These are phyloP conservation scores for Cosmia trapezina DNA, from an alignment of 2,888 invertebrate species.

Conservation along the genomic window DNA sequence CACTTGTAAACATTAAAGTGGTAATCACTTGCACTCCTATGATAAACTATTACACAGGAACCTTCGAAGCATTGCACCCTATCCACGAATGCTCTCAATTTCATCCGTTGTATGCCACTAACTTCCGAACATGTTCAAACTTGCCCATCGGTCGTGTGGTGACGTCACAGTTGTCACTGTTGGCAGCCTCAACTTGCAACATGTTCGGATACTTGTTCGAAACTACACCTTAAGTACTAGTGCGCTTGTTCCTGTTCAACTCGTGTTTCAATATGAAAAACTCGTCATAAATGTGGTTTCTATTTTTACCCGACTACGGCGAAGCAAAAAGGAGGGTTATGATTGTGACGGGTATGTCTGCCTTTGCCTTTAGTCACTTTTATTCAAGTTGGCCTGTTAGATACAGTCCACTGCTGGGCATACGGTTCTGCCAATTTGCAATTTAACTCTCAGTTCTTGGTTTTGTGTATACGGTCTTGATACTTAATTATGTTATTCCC, in stretches of 20 bases:
- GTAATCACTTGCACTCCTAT: background rate
- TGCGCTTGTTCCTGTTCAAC: background rate
- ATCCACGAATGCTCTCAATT: slow-evolving; percentile 1
- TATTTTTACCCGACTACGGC: too few relatives aligned
- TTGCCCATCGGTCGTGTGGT: background rate
- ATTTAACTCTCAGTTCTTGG: background rate
- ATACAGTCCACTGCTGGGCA: background rate
- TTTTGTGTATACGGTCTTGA: too few relatives aligned
- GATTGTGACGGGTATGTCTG: too few relatives aligned
- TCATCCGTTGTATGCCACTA: background rate
- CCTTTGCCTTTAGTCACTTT: background rate
- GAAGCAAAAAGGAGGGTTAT: too few relatives aligned
- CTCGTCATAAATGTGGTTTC: background rate
- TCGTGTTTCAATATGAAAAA: background rate
- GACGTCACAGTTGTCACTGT: background rate
- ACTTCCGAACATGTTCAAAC: slow-evolving; percentile 28
- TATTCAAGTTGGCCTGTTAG: background rate
- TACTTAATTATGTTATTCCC: too few relatives aligned
- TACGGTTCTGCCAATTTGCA: background rate
- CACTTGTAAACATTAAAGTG: too few relatives aligned
- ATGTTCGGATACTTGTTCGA: slow-evolving; percentile 9
- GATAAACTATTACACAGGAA: background rate
- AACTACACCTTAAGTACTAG: background rate
- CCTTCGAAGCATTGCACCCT: background rate
- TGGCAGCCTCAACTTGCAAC: slow-evolving; percentile 9